These are phyloP conservation scores for Arothron firmamentum DNA, from an alignment of 2,113 vertebrate species.

Conservation along the genomic window DNA sequence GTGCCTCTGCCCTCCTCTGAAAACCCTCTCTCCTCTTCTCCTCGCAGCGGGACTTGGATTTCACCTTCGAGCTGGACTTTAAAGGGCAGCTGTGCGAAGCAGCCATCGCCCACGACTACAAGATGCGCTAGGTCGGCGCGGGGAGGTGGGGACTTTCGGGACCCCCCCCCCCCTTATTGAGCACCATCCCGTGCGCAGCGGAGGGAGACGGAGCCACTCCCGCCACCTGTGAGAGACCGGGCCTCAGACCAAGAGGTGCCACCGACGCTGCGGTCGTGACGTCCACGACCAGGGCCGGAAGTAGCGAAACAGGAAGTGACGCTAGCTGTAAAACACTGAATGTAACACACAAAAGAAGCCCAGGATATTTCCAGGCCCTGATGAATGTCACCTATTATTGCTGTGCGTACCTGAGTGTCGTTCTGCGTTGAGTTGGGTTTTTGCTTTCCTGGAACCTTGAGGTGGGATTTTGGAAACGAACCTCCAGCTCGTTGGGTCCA, in stretches of 20 bases:
- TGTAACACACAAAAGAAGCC: slow-evolving; percentile 50
- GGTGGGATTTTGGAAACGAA: slow-evolving; percentile 10
- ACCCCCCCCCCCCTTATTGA: not conserved
- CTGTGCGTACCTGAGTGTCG: slow-evolving; percentile 41
- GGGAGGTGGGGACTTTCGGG: slow-evolving; percentile 22
- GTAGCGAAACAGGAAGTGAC: slow-evolving; percentile 6
- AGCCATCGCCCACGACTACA: slow-evolving; percentile 94
- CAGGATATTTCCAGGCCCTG: slow-evolving; percentile 38
- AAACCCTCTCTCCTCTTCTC: not conserved
- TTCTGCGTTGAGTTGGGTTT: slow-evolving; percentile 15
- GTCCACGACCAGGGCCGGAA: slow-evolving; percentile 21
- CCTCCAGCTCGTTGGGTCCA: not conserved
- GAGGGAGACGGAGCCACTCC: slow-evolving; percentile 35
- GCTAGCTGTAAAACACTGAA: slow-evolving; percentile 67
- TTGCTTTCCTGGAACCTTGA: slow-evolving; percentile 13
- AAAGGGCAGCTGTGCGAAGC: slow-evolving; percentile 97
- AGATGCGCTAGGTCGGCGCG: slow-evolving; percentile 84
- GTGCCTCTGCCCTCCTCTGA: not conserved
- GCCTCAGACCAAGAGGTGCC: slow-evolving; percentile 26
- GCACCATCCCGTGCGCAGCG: slow-evolving; percentile 18
- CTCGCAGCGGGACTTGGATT: slow-evolving; percentile 93
- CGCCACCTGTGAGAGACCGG: not conserved
- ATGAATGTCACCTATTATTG: slow-evolving; percentile 54
- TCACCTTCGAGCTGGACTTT: slow-evolving; percentile 96
- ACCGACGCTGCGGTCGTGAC: slow-evolving; percentile 20